These are phyloP conservation scores for Acomys russatus DNA, from an alignment of 2,797 vertebrate genomes.

Conservation along the genomic window DNA sequence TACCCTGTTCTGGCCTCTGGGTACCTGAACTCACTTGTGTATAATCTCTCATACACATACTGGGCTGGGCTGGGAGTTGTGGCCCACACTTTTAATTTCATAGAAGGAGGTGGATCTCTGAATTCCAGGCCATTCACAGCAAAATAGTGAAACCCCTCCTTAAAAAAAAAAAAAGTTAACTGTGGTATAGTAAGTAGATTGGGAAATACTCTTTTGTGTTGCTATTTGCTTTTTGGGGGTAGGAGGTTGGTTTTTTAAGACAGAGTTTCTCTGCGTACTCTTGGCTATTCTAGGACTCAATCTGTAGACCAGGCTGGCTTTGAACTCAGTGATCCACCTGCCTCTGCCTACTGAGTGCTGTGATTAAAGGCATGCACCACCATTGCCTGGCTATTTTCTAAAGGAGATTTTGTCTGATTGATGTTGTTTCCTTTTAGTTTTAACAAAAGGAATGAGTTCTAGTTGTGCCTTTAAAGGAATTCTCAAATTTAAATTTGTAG, in stretches of 20 bases:
- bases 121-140: not conserved
- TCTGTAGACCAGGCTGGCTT: not conserved
- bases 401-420: not conserved
- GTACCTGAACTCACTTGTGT: not conserved
- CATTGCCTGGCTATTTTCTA: not conserved
- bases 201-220: not conserved
- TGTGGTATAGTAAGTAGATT: not conserved
- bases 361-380: not conserved
- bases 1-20: not conserved
- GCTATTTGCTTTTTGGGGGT: not conserved
- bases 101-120: not conserved
- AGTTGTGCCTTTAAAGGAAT: not conserved
- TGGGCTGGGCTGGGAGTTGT: not conserved
- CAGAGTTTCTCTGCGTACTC: not conserved
- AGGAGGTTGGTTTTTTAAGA: not conserved
- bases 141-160: not conserved
- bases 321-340: not conserved
- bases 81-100: not conserved
- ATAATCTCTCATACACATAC: not conserved
- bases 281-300: no score
- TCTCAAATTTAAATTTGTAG: not conserved
- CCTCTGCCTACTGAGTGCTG: not conserved
- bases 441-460: not conserved
- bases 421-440: not conserved
- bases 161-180: not conserved